phyloP scores from a whole-genome alignment of 2,888 invertebrate species.

The Meteorus cinctellus region DNA sequence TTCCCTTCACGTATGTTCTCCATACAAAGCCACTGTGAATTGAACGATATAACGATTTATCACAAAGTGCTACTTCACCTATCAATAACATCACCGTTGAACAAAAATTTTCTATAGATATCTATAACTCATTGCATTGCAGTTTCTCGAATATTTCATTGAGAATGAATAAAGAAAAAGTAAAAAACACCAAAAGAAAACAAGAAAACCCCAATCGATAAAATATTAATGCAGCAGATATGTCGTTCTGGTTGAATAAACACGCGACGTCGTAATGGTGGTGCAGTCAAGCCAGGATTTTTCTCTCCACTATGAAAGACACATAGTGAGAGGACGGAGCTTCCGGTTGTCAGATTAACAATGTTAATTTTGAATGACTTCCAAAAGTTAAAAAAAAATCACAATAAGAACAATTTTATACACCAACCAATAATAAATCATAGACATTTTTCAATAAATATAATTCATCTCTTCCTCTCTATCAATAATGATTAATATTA shows the following conservation, averaged over 20 bases:
- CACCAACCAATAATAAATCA: background rate
- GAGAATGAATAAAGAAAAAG: slow-evolving; percentile 18
- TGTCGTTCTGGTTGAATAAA: slow-evolving; percentile 39
- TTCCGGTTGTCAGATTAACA: slow-evolving; percentile 30
- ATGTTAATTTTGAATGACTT: slow-evolving; percentile 23
- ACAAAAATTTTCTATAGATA: slow-evolving; percentile 13
- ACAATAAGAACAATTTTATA: background rate
- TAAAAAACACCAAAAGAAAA: background rate
- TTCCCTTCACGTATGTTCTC: too few species aligned
- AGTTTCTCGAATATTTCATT: slow-evolving; percentile 13
- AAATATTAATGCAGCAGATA: slow-evolving; percentile 42
- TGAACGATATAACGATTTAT: background rate
- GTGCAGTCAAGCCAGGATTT: slow-evolving; percentile 35
- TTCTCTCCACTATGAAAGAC: background rate
- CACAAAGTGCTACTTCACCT: background rate
- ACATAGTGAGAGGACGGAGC: background rate
- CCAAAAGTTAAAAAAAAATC: slow-evolving; percentile 15
- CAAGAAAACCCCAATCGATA: slow-evolving; percentile 13
- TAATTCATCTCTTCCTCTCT: background rate
- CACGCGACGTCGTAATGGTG: slow-evolving; percentile 19
- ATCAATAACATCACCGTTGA: background rate
- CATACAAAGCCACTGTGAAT: too few species aligned
- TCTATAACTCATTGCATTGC: background rate
- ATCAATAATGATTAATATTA: background rate
- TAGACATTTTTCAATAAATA: background rate